Base-by-base conservation (phyloP, 2,113 vertebrate species). In the Hymenochirus boettgeri region DNA sequence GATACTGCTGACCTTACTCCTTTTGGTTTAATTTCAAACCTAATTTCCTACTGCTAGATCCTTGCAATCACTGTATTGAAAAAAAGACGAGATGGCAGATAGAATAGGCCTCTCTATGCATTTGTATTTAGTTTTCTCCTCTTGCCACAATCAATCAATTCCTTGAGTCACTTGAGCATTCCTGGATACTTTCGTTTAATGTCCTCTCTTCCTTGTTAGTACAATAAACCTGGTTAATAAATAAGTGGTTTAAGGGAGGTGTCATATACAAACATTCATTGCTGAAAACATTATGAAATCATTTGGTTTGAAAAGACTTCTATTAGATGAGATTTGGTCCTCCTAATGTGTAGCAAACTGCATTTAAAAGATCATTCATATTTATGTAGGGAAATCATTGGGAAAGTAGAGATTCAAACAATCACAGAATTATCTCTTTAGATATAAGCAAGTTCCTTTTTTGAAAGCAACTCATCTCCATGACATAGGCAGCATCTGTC, bases 401-500 rank as follows among this genome's bases (percentile, higher is more conserved):
- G 18, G 25, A 26, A 53, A 29, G 5, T 45, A 12, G n/a, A 35
- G 48, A 29, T 52, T 59, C 23, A 69, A 52, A 58, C 60, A 35
- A 23, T 60, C 33, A n/a, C 35, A 60, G 47, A 69, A 69, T 69
- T 42, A 60, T 60, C 56, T 60, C 56, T 59, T 69, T 53, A 39
- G 65, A 69, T 33, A 69, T n/a, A 60, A 69, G 54, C 27, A 48
- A 69, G 47, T 33, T 69, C 65, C 57, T 21, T 53, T 13, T 60
- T 57, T 57, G 54, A 58, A 24, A 21, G 51, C 65, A 69, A 60
- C 56, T 60, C 65, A 69, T 69, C 65, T 69, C 48, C 65, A 69
- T 69, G 57, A 69, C 57, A 69, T 48, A 53, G 50, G 65, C 57
- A 42, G 22, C 65, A 69, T 69, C 65, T 69, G 65, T 69, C 65